Percentiles rank a stretch among this genome's conserved stretches.
Evolutionary conservation across 2,888 invertebrate genomes (phyloP).

Genomic region (Hyalella azteca): DNA sequence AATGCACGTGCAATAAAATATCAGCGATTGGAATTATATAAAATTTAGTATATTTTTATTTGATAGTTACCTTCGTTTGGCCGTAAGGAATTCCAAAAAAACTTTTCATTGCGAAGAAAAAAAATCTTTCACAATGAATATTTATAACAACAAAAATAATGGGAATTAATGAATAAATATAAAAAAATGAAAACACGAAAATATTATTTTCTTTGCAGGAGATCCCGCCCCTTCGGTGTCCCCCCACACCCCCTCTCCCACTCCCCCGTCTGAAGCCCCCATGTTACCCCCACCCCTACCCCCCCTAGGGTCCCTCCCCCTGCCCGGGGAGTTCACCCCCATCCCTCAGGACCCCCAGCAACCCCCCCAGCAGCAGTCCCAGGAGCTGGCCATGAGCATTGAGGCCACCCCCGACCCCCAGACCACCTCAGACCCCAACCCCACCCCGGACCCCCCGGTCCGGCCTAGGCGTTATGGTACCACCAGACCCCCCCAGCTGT

Average conservation of each 20-base stretch:
- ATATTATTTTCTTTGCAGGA: no score
- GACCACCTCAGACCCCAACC: not conserved
- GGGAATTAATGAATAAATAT: no score
- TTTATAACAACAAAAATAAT: no score
- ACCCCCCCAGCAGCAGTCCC: slow-evolving; percentile 38
- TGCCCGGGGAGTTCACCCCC: slow-evolving; percentile 35
- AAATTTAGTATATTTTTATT: no score
- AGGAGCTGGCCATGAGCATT: slow-evolving; percentile 33
- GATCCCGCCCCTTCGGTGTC: slow-evolving; percentile 59
- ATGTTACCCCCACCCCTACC: slow-evolving; percentile 28
- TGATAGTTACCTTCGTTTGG: no score
- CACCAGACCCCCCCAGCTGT: slow-evolving; percentile 6
- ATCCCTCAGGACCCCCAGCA: slow-evolving; percentile 6
- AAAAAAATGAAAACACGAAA: no score
- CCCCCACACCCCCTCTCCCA: slow-evolving; percentile 44
- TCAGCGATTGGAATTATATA: no score
- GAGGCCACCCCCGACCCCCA: slow-evolving; percentile 38
- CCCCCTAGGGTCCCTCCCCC: slow-evolving; percentile 38
- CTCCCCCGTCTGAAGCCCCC: slow-evolving; percentile 20
- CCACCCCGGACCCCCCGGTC: slow-evolving; percentile 31
- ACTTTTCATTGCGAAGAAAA: no score
- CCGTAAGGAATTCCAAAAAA: no score
- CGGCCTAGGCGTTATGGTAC: slow-evolving; percentile 66
- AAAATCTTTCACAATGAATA: no score
- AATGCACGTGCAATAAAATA: no score